Base-by-base conservation (phyloP, 2,888 invertebrate genomes). In the Limnephilus lunatus region DNA sequence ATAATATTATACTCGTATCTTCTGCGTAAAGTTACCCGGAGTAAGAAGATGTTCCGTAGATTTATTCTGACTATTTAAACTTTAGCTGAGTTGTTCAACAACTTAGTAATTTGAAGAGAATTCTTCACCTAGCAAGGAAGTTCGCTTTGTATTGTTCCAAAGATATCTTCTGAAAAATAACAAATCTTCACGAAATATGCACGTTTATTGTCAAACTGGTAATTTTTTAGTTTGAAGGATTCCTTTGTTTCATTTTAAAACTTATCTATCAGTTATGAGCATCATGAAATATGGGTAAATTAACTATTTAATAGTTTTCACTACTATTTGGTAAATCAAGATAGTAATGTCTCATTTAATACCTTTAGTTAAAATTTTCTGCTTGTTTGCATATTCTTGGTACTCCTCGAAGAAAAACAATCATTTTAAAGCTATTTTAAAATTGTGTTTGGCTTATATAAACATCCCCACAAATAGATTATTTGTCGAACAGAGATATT, bases 71-170 rank as follows among this genome's bases (percentile, higher is more conserved):
- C 53, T 25, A 68, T 68, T 15, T 68, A 68, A 68, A 68, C 53
- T 68, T 68, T 25, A 25, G 7, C 53, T 4, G 25, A 53, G 19
- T 44, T 44, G 39, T 39, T 39, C 85, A 44, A n/a, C 39, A 44
- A 85, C 85, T 85, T 44, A n/a, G 39, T 85, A 39, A n/a, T 85
- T 39, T 85, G 85, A 85, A 85, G 44, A 85, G 25, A 85, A 85
- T 85, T 85, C n/a, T 44, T 39, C 85, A 85, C 44, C 39, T 85
- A 68, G 53, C 19, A 25, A 4, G 7, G 53, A 68, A 68, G 53
- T 25, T 68, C 5, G 30, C 31, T 30, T 82, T 82, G 82, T 31
- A 82, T 82, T 82, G 14, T 82, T 82, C 30, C 30, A 82, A 82
- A 82, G 82, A 82, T 82, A 82, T 82, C 30, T 3, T 68, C 53